Percentiles rank a stretch among this genome's conserved stretches.
Conservation (phyloP, 53 echinoderm and acorn worm species). For the Stichopus horrens region DNA sequence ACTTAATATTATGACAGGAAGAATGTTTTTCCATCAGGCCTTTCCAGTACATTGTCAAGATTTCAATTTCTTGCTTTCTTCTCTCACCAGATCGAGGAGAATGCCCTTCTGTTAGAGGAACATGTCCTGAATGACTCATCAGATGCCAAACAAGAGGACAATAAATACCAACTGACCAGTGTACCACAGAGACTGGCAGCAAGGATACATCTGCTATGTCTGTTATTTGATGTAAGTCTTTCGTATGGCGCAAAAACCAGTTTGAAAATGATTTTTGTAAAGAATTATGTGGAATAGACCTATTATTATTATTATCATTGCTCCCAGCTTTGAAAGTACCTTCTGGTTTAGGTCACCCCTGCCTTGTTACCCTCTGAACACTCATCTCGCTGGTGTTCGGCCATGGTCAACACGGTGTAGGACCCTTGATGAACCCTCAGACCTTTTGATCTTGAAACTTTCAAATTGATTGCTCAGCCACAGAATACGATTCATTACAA, state of each 20-base stretch:
- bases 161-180: constrained; percentile 53
- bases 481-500: too few relatives aligned
- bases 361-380: too few relatives aligned
- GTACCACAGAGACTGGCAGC: constrained; percentile 70
- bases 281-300: too few relatives aligned
- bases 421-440: too few relatives aligned
- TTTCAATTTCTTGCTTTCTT: background rate
- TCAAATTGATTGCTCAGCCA: too few relatives aligned
- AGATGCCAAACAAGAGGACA: constrained; percentile 52
- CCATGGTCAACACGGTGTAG: too few relatives aligned
- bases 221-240: constrained; percentile 87
- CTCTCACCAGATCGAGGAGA: constrained; percentile 70
- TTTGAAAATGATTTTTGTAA: background rate
- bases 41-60: background rate
- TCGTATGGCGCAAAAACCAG: background rate
- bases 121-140: constrained; percentile 51
- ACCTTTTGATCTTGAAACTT: too few relatives aligned
- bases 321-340: too few relatives aligned
- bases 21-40: background rate
- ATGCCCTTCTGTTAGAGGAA: constrained; percentile 63
- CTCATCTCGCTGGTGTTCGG: too few relatives aligned
- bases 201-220: constrained; percentile 82
- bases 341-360: too few relatives aligned
- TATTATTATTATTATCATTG: too few relatives aligned
- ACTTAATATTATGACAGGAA: background rate